Base-by-base conservation (phyloP, 2,797 vertebrate species). In the Loris lydekkerianus region DNA sequence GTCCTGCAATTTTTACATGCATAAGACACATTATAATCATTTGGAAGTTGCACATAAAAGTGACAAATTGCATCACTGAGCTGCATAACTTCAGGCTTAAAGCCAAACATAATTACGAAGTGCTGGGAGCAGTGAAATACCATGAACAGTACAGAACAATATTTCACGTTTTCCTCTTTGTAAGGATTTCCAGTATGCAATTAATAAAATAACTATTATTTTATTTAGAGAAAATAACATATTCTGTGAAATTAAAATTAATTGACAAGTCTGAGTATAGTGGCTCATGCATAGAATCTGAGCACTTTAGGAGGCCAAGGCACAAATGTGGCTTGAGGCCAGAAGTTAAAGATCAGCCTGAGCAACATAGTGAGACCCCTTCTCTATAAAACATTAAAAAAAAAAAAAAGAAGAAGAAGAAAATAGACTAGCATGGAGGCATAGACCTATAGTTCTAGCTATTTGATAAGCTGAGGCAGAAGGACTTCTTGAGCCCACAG, bases 21-120 rank as follows among this genome's bases (percentile, higher is more conserved):
- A 86, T 85, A 92, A 82, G 83, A 75, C 58, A 86, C 73, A 86
- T 93, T 56, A 15, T 88, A 96, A 93, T 69, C 11, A 70, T 76
- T 96, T 87, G 31, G 20, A 96, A 90, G 11, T 92, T 94, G 87
- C 65, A 78, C 11, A 46, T 49, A 85, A 96, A 95, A 96, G 76
- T 93, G 81, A 76, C 56, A 96, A 72, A 96, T 95, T 91, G 9
- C 63, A 95, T 82, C 25, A 18, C 4, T 91, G 58, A 67, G 27
- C 61, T 18, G 21, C 89, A 17, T 78, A 88, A 65, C 25, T 82
- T 96, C 9, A 81, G 60, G 27, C 67, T 88, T 67, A 85, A 85
- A 77, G 81, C 31, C 92, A 97, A 94, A 89, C 78, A 18, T 63
- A 81, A 78, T 88, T 63, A 88, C 43, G 63, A 96, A 84, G 31